Evolutionary conservation across 2,888 invertebrate genomes (phyloP).

Genomic region (Thelaira solivaga): DNA sequence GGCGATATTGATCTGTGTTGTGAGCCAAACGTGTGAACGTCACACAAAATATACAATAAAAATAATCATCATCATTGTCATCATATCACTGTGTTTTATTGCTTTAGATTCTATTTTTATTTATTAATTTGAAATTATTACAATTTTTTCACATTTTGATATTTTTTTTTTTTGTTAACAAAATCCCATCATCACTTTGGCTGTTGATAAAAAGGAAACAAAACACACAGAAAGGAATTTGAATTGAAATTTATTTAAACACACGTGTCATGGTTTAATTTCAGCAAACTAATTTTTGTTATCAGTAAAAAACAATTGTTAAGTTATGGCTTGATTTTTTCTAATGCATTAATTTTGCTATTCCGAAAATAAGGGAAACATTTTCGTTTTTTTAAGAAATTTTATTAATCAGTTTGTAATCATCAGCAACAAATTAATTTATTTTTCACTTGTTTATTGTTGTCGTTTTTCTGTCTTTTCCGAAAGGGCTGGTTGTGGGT

Average conservation of each 20-base stretch:
- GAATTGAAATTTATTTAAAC: constrained; percentile 52
- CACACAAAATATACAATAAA: background rate
- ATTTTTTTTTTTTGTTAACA: background rate
- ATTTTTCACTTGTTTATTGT: no score
- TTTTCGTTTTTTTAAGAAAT: no score
- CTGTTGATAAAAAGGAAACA: background rate
- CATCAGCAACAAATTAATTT: no score
- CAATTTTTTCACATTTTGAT: no score
- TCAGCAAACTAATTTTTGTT: constrained; percentile 59
- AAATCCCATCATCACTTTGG: constrained; percentile 40
- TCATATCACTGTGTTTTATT: constrained; percentile 40
- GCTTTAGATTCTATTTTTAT: constrained; percentile 25
- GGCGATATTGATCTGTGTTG: constrained; percentile 30
- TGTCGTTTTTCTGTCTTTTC: no score
- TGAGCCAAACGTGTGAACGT: constrained; percentile 5
- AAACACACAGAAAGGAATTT: background rate
- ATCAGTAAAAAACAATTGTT: constrained; percentile 53
- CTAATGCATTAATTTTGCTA: background rate
- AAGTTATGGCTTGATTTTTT: constrained; percentile 15
- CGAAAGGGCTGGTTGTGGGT: no score
- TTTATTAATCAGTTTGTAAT: no score
- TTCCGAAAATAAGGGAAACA: no score
- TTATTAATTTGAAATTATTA: constrained; percentile 42
- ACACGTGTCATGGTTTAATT: constrained; percentile 70
- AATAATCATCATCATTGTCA: constrained; percentile 42